Base-by-base conservation (phyloP, 2,888 invertebrate species). In the Tipula unca region DNA sequence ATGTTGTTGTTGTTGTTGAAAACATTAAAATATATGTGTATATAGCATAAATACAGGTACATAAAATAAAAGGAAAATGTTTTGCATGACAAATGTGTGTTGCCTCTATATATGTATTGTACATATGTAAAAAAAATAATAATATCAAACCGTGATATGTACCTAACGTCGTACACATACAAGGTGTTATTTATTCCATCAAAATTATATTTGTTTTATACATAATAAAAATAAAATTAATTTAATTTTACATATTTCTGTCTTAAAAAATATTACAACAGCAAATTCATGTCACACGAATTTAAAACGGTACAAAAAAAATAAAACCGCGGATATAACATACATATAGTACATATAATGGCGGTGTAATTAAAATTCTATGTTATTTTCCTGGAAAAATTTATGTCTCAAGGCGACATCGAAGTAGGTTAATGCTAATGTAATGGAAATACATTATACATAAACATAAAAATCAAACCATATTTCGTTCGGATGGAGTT, bases 1-100 rank as follows among this genome's bases (percentile, higher is more conserved):
- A 69, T 69, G 69, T 69, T 69, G 69, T 69, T 69, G 48, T n/a
- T 54, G 69, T 69, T 25, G 69, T 69, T 69, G 69, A 69, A 69
- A 69, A 69, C 69, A 69, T 69, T 69, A 69, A 69, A 69, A 69
- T 69, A 69, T 69, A 69, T 69, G 10, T 48, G 13, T 39, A 69
- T 17, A 17, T 54, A 54, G 17, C 48, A 54, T n/a, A 32, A 32
- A 32, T 32, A 54, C 17, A 54, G 48, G 48, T 54, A 54, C 48
- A 54, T 54, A 54, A 54, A 69, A 48, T 48, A 48, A 17, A 48
- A 48, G 48, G 48, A 17, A 48, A 48, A 25, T 69, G 69, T 69
- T 69, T 69, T 69, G 69, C 69, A 69, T 69, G 69, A 69, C 69
- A 69, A 69, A 69, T 69, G 69, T 69, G 69, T 69, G 69, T 69